These are phyloP conservation scores for Theodoxus fluviatilis DNA, from an alignment of 2,888 invertebrate genomes.

Conservation along the genomic window DNA sequence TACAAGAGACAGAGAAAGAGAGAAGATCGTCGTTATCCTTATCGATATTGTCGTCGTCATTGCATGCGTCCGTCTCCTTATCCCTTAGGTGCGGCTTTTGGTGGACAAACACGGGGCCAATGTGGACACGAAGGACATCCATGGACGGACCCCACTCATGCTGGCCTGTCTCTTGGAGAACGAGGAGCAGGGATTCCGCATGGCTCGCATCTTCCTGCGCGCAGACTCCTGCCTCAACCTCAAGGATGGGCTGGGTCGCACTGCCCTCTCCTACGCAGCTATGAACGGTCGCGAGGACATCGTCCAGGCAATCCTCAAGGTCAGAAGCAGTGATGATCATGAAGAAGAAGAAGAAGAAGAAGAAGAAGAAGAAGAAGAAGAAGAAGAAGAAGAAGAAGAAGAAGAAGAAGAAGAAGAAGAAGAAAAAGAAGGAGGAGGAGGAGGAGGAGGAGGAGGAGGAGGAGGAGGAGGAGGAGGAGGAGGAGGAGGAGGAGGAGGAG, in stretches of 20 bases:
- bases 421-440: no score
- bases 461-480: no score
- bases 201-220: conserved; percentile 54
- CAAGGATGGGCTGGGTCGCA: conserved; percentile 56
- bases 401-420: no score
- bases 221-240: conserved; percentile 52
- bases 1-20: no score
- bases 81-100: conserved; percentile 50
- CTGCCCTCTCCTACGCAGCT: conserved; percentile 59
- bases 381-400: no score
- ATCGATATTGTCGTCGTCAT: no score
- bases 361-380: no score
- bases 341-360: neutral
- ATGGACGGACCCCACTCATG: conserved; percentile 62
- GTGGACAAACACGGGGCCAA: conserved; percentile 55
- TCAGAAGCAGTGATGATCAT: neutral
- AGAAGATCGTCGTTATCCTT: no score
- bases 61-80: no score
- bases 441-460: no score
- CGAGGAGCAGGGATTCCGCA: conserved; percentile 51
- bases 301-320: conserved; percentile 45
- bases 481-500: no score
- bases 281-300: conserved; percentile 54
- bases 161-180: conserved; percentile 57
- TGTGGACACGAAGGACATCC: conserved; percentile 57